Evolutionary conservation across 2,888 invertebrate species (phyloP).

Genomic region (Lycocerus yunnanus): DNA sequence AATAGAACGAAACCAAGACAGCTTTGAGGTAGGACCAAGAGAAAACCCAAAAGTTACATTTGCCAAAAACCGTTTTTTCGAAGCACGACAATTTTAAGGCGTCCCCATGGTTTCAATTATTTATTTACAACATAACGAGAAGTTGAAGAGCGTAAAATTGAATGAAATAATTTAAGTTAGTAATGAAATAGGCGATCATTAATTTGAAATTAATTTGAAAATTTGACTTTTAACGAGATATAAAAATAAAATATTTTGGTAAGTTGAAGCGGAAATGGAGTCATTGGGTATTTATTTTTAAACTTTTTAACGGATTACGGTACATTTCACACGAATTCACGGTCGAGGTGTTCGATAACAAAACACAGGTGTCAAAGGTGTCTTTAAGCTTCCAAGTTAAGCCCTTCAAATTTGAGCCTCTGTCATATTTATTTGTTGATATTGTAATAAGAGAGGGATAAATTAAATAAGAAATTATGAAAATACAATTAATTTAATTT

Average conservation of each 20-base stretch:
- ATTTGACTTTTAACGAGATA: conserved; percentile 7
- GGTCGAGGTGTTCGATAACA: conserved; percentile 38
- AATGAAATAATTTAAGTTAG: background rate
- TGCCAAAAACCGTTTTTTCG: no score
- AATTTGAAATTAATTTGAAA: conserved; percentile 13
- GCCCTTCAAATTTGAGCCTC: conserved; percentile 15
- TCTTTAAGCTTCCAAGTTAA: conserved; percentile 22
- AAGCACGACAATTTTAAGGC: no score
- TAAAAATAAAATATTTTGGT: conserved; percentile 21
- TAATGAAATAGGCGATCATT: background rate
- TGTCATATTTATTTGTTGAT: conserved; percentile 8
- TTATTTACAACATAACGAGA: background rate
- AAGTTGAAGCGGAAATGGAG: conserved; percentile 28
- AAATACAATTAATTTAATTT: conserved; percentile 48
- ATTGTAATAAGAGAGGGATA: conserved; percentile 14
- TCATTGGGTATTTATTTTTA: conserved; percentile 42
- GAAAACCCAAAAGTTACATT: no score
- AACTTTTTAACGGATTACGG: conserved; percentile 44
- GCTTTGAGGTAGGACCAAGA: no score
- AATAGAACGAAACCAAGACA: no score
- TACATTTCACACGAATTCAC: conserved; percentile 38
- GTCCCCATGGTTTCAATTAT: background rate
- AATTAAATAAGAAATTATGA: conserved; percentile 29
- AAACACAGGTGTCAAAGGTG: conserved; percentile 39
- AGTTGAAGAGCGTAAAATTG: no score